phyloP scores from a whole-genome alignment of 1,140 invertebrate genomes.

The Tenebrio molitor region DNA sequence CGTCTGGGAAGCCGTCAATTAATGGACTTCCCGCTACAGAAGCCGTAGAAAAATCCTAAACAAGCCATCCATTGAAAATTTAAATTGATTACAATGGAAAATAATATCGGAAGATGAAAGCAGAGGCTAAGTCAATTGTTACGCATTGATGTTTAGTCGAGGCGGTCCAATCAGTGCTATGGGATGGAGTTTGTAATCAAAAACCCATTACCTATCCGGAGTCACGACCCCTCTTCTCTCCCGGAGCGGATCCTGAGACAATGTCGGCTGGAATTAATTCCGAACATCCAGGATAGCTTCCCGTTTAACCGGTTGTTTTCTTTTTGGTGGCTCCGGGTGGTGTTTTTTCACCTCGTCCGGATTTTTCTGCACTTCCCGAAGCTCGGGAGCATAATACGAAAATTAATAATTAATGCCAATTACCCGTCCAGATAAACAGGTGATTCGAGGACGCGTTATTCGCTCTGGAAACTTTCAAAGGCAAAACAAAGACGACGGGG shows the following conservation, averaged over 20 bases:
- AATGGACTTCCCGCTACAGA: not conserved
- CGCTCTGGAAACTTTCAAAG: conserved; percentile 10
- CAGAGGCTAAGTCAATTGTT: conserved; percentile 48
- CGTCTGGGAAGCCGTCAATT: conserved; percentile 1
- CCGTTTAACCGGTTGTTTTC: conserved; percentile 42
- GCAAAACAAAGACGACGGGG: conserved; percentile 31
- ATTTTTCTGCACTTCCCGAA: not conserved
- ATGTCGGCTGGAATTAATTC: conserved; percentile 51
- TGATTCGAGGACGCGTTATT: not conserved
- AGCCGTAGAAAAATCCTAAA: not conserved
- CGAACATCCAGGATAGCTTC: conserved; percentile 28
- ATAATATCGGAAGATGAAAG: conserved; percentile 48
- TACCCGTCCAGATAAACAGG: not conserved
- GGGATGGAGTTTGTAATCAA: conserved; percentile 53
- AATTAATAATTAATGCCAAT: not conserved
- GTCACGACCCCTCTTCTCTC: conserved; percentile 27
- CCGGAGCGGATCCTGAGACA: conserved; percentile 39
- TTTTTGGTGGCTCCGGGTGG: not conserved
- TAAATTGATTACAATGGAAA: conserved; percentile 44
- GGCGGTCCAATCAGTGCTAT: conserved; percentile 24
- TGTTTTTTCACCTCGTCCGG: conserved; percentile 35
- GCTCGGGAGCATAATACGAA: too few species aligned
- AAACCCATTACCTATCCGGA: conserved; percentile 53
- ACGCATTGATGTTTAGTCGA: conserved; percentile 45
- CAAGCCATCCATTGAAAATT: conserved; percentile 33